Evolutionary conservation across 1,140 invertebrate genomes (phyloP).

Genomic region (Aphaenogaster rudis): DNA sequence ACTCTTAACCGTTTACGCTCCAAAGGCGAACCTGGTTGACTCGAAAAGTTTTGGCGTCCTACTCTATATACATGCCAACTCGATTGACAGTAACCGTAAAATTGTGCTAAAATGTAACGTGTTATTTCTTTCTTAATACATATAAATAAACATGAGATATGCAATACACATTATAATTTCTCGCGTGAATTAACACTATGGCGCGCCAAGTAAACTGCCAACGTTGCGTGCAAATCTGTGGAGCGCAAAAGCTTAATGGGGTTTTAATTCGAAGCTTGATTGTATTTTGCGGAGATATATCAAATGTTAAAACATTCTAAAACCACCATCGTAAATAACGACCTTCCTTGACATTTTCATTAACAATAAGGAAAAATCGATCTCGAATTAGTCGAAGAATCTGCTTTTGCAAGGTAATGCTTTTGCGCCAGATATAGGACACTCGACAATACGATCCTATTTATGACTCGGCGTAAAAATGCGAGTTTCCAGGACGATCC

Average conservation of each 20-base stretch:
- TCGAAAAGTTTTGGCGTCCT: not conserved
- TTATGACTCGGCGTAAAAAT: conserved; percentile 7
- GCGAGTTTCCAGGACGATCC: not conserved
- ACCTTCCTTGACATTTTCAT: not conserved
- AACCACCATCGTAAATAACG: not conserved
- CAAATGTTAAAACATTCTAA: not conserved
- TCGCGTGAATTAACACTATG: not conserved
- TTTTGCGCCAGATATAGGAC: not conserved
- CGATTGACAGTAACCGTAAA: not conserved
- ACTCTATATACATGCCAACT: not conserved
- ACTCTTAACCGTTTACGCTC: not conserved
- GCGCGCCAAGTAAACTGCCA: not conserved
- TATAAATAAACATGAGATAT: not conserved
- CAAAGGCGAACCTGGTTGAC: not conserved
- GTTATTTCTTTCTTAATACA: not conserved
- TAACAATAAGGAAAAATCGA: not conserved
- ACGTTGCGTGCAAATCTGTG: not conserved
- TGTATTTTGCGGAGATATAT: not conserved
- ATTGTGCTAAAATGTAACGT: not conserved
- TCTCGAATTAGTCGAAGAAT: not conserved
- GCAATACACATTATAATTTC: not conserved
- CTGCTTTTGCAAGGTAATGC: not conserved
- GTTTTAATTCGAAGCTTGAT: not conserved
- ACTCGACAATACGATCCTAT: not conserved
- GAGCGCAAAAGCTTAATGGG: not conserved